Base-by-base conservation (phyloP, 37 sponge, comb jelly and placozoan genomes). In the Spongilla lacustris region DNA sequence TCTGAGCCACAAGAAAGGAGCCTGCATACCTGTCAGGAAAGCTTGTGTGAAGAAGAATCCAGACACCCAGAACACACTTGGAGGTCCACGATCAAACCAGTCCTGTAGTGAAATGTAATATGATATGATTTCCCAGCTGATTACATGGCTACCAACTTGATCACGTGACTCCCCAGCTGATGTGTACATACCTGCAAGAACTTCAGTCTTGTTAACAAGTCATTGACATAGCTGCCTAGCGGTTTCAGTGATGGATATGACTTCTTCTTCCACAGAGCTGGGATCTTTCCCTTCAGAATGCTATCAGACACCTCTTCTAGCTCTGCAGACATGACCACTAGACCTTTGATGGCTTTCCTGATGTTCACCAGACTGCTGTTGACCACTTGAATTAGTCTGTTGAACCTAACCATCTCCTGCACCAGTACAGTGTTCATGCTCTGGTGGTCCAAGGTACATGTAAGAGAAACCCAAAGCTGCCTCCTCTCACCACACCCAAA, bases 1-100 rank as follows among this genome's bases (percentile, higher is more conserved):
- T 22, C 13, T 11, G 74, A 31, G 17, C 74, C 32, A 41, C 28
- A 36, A 36, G 0, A 58, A 58, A 17, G 21, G 14, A 58, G 1
- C 35, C 41, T 24, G 0, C 70, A 58, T 82, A 98, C 99, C 99
- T 85, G 99, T 99, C 30, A 99, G 80, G 85, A 99, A 99, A 38
- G 99, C 99, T 79, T 99, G 99, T 36, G 99, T 99, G 91, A 99
- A 99, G 89, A 93, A 99, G 87, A 99, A 99, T 36, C 99, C 99
- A 50, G 99, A 99, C 12, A 99, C 80, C 99, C 99, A 99, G 89
- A 94, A 99, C 26, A 94, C 90, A 72, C 72, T 84, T 11, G 99
- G 99, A 48, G 95, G 94, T 4, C 98, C 99, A 24, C 82, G n/a
- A 67, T 99, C 98, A 90, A 88, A 97, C 99, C 99, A 99, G 67